phyloP scores from a whole-genome alignment of 1,140 invertebrate genomes.

The fruit fly (Drosophila melanogaster) region Release_6_plus_ISO1_MT NC_004354.4:12905001-12905500 shows the following conservation, averaged over 20 bases:
- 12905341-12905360: conserved; percentile 75
- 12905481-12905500: conserved; percentile 27
- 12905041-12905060: too few species aligned
- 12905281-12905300: conserved; percentile 17
- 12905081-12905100: too few species aligned
- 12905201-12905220: too few species aligned
- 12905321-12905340: conserved; percentile 54
- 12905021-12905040: conserved; percentile 73
- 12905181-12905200: too few species aligned
- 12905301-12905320: conserved; percentile 27
- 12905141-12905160: too few species aligned
- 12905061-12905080: too few species aligned
- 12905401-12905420: conserved; percentile 24
- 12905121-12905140: too few species aligned
- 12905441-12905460: conserved; percentile 53
- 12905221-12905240: background rate
- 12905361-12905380: conserved; percentile 40
- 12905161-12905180: too few species aligned
- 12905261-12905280: conserved; percentile 1
- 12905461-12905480: conserved; percentile 26
- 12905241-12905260: background rate
- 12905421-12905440: conserved; percentile 43
- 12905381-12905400: conserved; percentile 4
- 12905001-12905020: conserved; percentile 80
- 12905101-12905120: too few species aligned